These are phyloP conservation scores for Halocynthia aurantium DNA, from an alignment of 23 tunicate species.

Conservation along the genomic window DNA sequence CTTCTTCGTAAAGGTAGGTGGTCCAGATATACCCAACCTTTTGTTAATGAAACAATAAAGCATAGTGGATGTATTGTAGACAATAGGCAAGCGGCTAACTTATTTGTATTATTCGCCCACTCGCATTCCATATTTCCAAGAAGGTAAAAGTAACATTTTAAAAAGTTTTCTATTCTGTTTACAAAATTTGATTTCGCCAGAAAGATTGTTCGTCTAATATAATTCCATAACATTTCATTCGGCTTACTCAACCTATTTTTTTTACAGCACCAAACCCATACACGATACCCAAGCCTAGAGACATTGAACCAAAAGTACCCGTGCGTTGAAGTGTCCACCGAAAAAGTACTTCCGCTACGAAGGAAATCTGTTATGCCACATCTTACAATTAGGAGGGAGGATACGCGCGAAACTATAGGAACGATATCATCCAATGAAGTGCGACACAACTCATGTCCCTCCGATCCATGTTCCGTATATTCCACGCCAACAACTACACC, in stretches of 20 bases:
- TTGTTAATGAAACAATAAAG: too few relatives aligned
- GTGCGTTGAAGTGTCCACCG: constrained; percentile 5
- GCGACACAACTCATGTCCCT: constrained; percentile 15
- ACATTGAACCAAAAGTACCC: constrained; percentile 1
- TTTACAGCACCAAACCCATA: constrained; percentile 11
- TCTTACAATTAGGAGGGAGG: neutral
- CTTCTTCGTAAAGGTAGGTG: constrained; percentile 67
- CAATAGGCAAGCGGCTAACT: too few relatives aligned
- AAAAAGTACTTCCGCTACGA: constrained; percentile 10
- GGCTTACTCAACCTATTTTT: neutral
- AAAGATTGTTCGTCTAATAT: too few relatives aligned
- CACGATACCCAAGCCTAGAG: constrained; percentile 14
- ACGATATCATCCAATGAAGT: neutral
- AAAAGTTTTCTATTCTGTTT: too few relatives aligned
- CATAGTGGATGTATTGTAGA: too few relatives aligned
- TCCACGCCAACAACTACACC: neutral
- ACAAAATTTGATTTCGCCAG: too few relatives aligned
- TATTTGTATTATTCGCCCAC: too few relatives aligned
- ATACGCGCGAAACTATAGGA: neutral
- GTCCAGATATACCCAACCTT: neutral
- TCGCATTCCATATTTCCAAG: too few relatives aligned
- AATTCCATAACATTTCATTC: too few relatives aligned
- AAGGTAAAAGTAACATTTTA: too few relatives aligned
- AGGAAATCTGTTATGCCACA: constrained; percentile 9
- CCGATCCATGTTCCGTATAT: constrained; percentile 22